A percentile compares a stretch with the other conserved stretches of the same genome.
phyloP scores from a whole-genome alignment of 2,113 vertebrate species.

The Corythaeola cristata region DNA sequence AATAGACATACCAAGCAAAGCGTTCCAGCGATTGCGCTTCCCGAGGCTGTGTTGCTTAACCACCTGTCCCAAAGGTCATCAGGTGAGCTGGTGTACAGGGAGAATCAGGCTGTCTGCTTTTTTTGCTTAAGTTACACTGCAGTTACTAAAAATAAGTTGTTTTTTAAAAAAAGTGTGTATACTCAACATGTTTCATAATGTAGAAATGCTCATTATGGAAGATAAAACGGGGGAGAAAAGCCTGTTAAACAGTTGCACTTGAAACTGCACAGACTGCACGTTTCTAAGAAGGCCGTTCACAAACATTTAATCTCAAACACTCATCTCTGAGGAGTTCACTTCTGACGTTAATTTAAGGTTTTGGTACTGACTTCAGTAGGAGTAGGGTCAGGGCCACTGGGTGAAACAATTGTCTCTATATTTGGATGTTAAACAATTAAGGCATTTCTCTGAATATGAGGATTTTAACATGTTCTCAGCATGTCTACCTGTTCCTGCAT shows the following conservation, averaged over 20 bases:
- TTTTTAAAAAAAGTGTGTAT: not conserved
- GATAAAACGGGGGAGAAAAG: fast-evolving
- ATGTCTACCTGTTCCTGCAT: not conserved
- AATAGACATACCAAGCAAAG: not conserved
- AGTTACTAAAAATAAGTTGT: not conserved
- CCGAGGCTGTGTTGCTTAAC: fast-evolving
- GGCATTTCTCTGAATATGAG: not conserved
- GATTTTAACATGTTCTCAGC: not conserved
- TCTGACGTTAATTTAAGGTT: not conserved
- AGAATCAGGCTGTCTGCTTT: not conserved
- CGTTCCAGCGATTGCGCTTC: not conserved
- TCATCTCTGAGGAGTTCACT: not conserved
- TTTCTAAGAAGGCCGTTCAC: not conserved
- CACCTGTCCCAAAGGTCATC: not conserved
- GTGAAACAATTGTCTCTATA: not conserved
- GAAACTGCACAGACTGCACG: not conserved
- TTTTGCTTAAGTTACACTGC: not conserved
- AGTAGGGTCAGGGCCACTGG: not conserved
- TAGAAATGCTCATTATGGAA: not conserved
- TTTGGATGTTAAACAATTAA: not conserved
- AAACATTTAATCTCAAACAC: not conserved
- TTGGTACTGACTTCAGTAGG: not conserved
- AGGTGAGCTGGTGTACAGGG: not conserved
- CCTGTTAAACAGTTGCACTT: not conserved
- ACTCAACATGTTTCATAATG: not conserved